phyloP scores from a whole-genome alignment of 2,113 vertebrate species.

The Rhinolophus ferrumequinum region DNA sequence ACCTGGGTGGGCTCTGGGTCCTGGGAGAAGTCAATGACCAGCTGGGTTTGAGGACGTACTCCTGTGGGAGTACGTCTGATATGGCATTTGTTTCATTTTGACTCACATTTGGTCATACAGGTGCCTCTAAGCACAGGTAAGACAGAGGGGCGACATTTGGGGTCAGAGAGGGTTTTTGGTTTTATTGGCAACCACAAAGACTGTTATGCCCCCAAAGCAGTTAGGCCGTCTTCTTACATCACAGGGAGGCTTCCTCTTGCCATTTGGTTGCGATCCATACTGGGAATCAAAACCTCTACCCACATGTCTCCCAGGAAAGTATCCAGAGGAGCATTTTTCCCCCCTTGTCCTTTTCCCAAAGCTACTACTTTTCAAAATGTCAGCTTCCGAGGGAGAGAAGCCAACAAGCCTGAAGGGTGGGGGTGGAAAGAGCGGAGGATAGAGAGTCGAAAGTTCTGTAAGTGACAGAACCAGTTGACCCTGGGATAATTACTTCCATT shows the following conservation, averaged over 20 bases:
- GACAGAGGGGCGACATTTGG: neutral
- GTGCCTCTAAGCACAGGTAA: neutral
- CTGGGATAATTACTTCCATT: neutral
- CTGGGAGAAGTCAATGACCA: neutral
- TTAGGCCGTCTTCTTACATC: neutral
- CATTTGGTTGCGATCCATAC: neutral
- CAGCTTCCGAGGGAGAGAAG: neutral
- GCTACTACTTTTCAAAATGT: neutral
- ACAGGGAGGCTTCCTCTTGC: neutral
- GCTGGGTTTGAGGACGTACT: neutral
- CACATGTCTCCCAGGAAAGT: neutral
- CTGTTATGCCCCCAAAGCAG: neutral
- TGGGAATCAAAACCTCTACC: neutral
- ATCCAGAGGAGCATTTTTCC: neutral
- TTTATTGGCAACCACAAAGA: neutral
- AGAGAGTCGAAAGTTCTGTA: neutral
- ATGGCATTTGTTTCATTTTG: neutral
- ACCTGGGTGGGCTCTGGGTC: neutral
- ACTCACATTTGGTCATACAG: neutral
- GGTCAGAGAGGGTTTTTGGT: neutral
- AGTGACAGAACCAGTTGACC: neutral
- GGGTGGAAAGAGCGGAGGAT: neutral
- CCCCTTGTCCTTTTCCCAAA: neutral
- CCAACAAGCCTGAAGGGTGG: neutral
- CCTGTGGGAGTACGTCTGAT: neutral